Conservation (phyloP, 2,113 vertebrate species). For the Rousettus leschenaultii region DNA sequence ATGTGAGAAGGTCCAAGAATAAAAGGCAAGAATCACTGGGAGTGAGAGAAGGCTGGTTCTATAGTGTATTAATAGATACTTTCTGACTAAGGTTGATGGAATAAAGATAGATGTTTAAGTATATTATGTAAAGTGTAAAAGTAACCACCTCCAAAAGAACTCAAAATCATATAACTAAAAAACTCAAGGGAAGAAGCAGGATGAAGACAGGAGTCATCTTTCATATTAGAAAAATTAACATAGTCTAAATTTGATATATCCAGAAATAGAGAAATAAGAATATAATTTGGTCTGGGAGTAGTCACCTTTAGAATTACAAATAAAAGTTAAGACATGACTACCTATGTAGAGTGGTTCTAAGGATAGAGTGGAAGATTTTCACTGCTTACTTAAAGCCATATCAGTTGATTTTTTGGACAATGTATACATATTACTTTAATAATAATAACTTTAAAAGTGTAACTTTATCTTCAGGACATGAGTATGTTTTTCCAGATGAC, state of each 20-base stretch:
- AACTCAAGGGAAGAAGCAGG: not conserved
- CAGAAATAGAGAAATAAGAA: conserved; percentile 16
- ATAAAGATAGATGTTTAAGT: not conserved
- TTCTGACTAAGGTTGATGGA: not conserved
- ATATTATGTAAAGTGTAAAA: not conserved
- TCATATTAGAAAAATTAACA: not conserved
- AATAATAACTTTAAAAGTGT: not conserved
- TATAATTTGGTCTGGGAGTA: not conserved
- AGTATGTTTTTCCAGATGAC: not conserved
- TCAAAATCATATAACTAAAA: not conserved
- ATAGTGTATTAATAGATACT: not conserved
- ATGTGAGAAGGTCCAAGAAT: not conserved
- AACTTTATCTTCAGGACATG: not conserved
- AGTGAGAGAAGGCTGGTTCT: not conserved
- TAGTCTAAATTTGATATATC: not conserved
- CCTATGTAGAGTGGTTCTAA: not conserved
- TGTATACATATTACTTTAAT: not conserved
- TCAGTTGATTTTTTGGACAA: not conserved
- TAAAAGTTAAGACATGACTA: not conserved
- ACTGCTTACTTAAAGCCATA: not conserved
- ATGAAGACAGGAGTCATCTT: not conserved
- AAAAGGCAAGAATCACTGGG: not conserved
- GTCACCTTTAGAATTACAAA: conserved; percentile 20
- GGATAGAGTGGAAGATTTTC: not conserved
- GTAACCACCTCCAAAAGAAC: not conserved